A percentile compares a stretch with the other conserved stretches of the same genome.
Conservation (phyloP, 2,888 invertebrate genomes). For the Phytoseiulus persimilis region DNA sequence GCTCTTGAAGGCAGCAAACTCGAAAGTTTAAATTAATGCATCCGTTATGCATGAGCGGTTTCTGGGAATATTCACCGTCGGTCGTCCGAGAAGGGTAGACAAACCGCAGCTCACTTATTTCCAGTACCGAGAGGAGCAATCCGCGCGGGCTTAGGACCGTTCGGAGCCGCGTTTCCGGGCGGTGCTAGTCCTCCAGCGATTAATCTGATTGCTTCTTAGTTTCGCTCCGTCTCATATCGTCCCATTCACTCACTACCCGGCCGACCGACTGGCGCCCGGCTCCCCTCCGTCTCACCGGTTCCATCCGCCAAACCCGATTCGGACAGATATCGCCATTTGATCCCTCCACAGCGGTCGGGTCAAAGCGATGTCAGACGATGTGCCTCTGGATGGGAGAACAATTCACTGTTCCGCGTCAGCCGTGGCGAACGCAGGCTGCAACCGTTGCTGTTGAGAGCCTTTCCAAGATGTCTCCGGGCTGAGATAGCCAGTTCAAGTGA, state of each 20-base stretch:
- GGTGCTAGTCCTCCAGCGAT: background rate
- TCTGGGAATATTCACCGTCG: background rate
- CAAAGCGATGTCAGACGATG: background rate
- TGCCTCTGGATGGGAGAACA: background rate
- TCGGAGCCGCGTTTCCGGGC: background rate
- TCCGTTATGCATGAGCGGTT: background rate
- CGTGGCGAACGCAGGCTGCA: background rate
- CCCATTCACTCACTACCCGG: background rate
- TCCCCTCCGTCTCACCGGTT: background rate
- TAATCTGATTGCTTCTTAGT: background rate
- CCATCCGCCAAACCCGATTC: background rate
- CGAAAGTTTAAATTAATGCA: background rate
- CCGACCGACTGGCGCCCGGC: background rate
- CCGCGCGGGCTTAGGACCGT: background rate
- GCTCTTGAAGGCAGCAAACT: background rate
- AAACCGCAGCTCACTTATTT: background rate
- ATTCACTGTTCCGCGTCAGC: background rate
- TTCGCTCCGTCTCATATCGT: background rate
- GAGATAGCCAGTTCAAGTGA: too few relatives aligned
- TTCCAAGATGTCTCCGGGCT: too few relatives aligned
- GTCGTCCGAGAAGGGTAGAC: background rate
- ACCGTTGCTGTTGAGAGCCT: too few relatives aligned
- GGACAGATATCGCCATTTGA: background rate
- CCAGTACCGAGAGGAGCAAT: background rate
- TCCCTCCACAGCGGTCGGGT: background rate